A percentile compares a stretch with the other conserved stretches of the same genome.
phyloP scores from a whole-genome alignment of 2,797 vertebrate genomes.

The Numenius phaeopus region DNA sequence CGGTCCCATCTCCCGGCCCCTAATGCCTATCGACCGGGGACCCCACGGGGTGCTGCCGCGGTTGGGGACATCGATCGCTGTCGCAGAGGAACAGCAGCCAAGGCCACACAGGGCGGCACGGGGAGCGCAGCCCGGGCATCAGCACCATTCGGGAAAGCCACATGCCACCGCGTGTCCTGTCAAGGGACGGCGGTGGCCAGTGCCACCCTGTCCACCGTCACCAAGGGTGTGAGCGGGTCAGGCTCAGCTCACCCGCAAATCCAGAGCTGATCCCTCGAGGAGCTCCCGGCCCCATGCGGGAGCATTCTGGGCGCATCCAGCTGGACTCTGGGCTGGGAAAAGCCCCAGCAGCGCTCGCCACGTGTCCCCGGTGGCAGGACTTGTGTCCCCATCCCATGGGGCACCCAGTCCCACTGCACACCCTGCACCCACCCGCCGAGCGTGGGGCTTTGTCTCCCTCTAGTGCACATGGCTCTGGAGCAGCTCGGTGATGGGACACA shows the following conservation, averaged over 20 bases:
- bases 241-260: neutral
- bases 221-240: fast-evolving
- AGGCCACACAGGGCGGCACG: fast-evolving
- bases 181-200: fast-evolving
- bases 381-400: neutral
- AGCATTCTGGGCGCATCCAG: fast-evolving
- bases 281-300: fast-evolving
- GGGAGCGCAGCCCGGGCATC: neutral
- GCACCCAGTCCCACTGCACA: neutral
- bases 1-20: neutral
- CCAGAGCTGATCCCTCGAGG: neutral
- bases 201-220: neutral
- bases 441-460: constrained; percentile 67
- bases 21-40: neutral
- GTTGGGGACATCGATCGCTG: neutral
- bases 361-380: fast-evolving
- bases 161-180: fast-evolving
- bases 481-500: fast-evolving
- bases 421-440: neutral
- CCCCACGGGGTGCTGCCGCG: neutral
- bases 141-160: fast-evolving
- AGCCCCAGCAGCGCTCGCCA: fast-evolving
- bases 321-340: neutral
- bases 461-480: neutral
- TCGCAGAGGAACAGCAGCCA: neutral